phyloP scores from a whole-genome alignment of 1,140 invertebrate genomes.

The Harpegnathos saltator region DNA sequence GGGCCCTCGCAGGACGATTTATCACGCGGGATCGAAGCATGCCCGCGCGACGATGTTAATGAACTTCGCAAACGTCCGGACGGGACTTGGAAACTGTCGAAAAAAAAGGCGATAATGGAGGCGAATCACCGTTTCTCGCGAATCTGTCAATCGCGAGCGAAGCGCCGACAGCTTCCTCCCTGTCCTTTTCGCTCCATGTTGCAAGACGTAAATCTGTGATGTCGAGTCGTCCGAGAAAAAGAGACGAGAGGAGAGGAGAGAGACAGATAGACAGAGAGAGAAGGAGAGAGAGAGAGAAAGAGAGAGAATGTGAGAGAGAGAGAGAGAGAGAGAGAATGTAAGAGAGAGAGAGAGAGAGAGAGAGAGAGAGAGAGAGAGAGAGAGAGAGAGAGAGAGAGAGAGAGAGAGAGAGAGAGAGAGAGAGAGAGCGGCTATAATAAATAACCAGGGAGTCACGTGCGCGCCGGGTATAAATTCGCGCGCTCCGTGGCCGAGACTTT shows the following conservation, averaged over 20 bases:
- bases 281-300: too few relatives aligned
- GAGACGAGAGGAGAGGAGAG: too few relatives aligned
- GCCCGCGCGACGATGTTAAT: slow-evolving; percentile 13
- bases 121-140: slow-evolving; percentile 55
- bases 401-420: too few relatives aligned
- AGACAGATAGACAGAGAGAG: too few relatives aligned
- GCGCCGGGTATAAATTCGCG: slow-evolving; percentile 13
- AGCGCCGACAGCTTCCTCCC: not conserved
- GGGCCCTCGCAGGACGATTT: too few relatives aligned
- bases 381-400: too few relatives aligned
- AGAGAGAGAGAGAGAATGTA: too few relatives aligned
- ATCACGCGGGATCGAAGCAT: too few relatives aligned
- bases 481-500: not conserved
- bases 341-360: too few relatives aligned
- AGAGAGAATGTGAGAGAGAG: too few relatives aligned
- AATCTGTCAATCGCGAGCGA: not conserved
- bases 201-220: not conserved
- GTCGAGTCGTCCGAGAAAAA: too few relatives aligned
- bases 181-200: not conserved
- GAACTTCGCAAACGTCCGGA: slow-evolving; percentile 11
- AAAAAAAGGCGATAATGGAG: not conserved
- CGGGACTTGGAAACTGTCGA: slow-evolving; percentile 47
- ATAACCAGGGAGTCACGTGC: not conserved
- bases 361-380: too few relatives aligned
- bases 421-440: not conserved